Percentiles rank a stretch among this genome's conserved stretches.
phyloP scores from a whole-genome alignment of 1,140 invertebrate species.

The Magallana gigas region DNA sequence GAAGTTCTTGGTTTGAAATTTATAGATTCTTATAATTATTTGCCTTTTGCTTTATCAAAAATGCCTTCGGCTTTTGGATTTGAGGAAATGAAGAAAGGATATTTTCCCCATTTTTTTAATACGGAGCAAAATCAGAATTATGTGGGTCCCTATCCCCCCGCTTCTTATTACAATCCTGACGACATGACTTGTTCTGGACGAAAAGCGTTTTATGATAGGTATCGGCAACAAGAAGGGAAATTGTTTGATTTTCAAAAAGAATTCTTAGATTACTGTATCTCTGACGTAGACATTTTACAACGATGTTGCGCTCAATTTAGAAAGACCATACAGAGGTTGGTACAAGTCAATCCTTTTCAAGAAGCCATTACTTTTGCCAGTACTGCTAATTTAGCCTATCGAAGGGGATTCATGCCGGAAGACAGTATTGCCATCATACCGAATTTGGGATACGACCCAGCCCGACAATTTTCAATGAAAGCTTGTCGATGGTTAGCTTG shows the following conservation, averaged over 20 bases:
- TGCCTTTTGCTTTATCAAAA: conserved; percentile 13
- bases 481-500: neutral
- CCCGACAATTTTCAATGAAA: neutral
- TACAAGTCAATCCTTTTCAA: too few species aligned
- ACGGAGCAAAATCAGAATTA: conserved; percentile 46
- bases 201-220: neutral
- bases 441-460: neutral
- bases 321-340: too few species aligned
- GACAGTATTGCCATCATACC: neutral
- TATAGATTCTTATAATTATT: conserved; percentile 44
- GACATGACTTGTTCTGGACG: neutral
- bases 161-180: conserved; percentile 29
- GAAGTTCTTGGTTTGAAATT: neutral
- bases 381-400: neutral
- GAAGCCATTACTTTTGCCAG: neutral
- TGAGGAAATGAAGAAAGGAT: conserved; percentile 41
- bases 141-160: conserved; percentile 43
- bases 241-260: neutral
- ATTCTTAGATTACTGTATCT: neutral
- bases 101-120: conserved; percentile 58
- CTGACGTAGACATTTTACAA: neutral
- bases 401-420: neutral
- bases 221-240: neutral
- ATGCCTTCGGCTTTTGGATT: conserved; percentile 50
- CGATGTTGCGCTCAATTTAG: too few species aligned